These are phyloP conservation scores for Caenorhabditis sp. DNA, from an alignment of 2,888 invertebrate genomes.

Conservation along the genomic window DNA sequence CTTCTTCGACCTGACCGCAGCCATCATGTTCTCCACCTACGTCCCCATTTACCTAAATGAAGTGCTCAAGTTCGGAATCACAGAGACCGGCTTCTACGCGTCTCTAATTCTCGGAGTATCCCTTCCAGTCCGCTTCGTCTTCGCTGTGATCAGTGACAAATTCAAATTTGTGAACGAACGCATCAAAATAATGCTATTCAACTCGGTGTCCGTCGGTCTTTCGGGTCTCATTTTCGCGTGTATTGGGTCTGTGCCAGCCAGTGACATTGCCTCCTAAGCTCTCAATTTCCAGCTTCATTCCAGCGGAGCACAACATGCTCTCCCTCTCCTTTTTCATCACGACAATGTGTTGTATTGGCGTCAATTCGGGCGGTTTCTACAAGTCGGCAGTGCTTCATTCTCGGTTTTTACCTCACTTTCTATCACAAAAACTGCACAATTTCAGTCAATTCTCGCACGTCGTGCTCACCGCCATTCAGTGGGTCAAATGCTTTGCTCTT, in stretches of 20 bases:
- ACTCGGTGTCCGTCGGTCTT: constrained; percentile 40
- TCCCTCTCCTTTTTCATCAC: constrained; percentile 12
- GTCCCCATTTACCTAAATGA: constrained; percentile 67
- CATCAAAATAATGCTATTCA: constrained; percentile 44
- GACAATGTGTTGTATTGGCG: constrained; percentile 36
- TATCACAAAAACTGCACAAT: constrained; percentile 1
- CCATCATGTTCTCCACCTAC: constrained; percentile 67
- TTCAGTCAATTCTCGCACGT: constrained; percentile 60
- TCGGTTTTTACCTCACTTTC: background rate
- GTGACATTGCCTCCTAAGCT: too few relatives aligned
- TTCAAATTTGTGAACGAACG: constrained; percentile 46
- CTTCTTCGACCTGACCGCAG: constrained; percentile 67
- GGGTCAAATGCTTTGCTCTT: constrained; percentile 66
- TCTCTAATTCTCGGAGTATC: constrained; percentile 44
- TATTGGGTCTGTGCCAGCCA: constrained; percentile 30
- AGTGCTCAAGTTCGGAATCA: constrained; percentile 54
- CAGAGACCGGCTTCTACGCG: constrained; percentile 53
- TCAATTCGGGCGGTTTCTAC: constrained; percentile 43
- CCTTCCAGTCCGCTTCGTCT: constrained; percentile 64
- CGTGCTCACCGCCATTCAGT: constrained; percentile 66
- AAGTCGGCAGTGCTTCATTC: constrained; percentile 38
- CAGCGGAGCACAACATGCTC: constrained; percentile 16
- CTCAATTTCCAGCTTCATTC: constrained; percentile 49
- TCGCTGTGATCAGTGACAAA: constrained; percentile 66
- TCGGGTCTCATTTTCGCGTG: constrained; percentile 34